Evolutionary conservation across 2,113 vertebrate genomes (phyloP).

Genomic region (Neoarius graeffei): DNA sequence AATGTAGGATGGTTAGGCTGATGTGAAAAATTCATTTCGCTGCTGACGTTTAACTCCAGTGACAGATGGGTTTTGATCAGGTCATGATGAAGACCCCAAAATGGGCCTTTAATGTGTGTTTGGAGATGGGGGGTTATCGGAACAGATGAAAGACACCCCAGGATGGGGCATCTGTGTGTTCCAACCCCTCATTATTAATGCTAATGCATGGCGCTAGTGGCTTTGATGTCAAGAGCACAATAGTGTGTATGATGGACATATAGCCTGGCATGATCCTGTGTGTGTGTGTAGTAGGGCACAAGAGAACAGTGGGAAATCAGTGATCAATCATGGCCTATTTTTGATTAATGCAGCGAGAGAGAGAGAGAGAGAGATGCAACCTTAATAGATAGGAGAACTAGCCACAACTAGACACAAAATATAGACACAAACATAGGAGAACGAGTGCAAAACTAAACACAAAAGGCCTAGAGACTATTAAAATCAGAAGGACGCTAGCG

Average conservation of each 20-base stretch:
- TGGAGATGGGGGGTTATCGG: constrained; percentile 52
- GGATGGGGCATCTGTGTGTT: constrained; percentile 70
- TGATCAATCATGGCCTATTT: constrained; percentile 66
- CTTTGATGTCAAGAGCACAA: constrained; percentile 91
- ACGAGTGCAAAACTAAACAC: neutral
- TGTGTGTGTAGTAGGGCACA: constrained; percentile 61
- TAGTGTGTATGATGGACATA: constrained; percentile 64
- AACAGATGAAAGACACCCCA: constrained; percentile 75
- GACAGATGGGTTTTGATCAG: constrained; percentile 43
- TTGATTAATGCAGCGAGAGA: constrained; percentile 46
- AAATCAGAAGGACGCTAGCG: neutral
- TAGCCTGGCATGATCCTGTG: constrained; percentile 67
- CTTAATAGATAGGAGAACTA: neutral
- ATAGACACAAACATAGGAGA: neutral
- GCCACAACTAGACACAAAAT: neutral
- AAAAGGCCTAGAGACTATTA: neutral
- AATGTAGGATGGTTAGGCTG: neutral
- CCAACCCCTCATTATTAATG: constrained; percentile 91
- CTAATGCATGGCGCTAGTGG: constrained; percentile 79
- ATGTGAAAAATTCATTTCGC: neutral
- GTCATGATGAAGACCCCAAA: constrained; percentile 16
- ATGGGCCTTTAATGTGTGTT: constrained; percentile 44
- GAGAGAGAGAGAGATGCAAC: constrained; percentile 20
- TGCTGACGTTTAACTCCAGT: constrained; percentile 6
- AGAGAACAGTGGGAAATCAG: constrained; percentile 68